Conservation (phyloP, 2,888 invertebrate genomes). For the Petrolisthes manimaculis region DNA sequence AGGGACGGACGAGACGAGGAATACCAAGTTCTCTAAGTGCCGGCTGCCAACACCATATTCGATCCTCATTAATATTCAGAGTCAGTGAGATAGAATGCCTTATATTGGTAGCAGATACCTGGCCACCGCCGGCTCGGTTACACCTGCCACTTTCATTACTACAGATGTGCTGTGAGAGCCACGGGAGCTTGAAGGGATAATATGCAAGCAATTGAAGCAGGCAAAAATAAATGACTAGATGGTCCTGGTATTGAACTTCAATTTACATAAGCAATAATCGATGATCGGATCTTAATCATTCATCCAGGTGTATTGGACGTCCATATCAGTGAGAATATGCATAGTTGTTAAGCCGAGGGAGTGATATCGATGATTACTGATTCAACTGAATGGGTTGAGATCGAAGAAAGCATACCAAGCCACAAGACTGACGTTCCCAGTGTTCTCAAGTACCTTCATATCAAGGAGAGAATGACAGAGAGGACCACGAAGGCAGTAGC, state of each 20-base stretch:
- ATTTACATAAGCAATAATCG: too few species aligned
- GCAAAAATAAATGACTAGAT: too few species aligned
- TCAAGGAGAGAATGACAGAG: neutral
- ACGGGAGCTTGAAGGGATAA: neutral
- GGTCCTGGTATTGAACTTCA: too few species aligned
- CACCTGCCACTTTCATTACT: neutral
- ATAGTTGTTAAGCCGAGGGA: too few species aligned
- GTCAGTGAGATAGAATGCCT: constrained; percentile 41
- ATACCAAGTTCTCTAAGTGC: neutral
- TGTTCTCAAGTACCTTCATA: neutral
- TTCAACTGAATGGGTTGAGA: too few species aligned
- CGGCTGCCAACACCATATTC: constrained; percentile 35
- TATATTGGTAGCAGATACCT: constrained; percentile 4
- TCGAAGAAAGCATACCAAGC: too few species aligned
- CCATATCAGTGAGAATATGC: too few species aligned
- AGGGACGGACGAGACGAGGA: neutral
- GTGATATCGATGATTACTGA: too few species aligned
- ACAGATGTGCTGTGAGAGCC: neutral
- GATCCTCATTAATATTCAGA: constrained; percentile 47
- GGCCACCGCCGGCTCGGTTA: neutral
- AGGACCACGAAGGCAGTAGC: neutral
- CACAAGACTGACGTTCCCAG: too few species aligned
- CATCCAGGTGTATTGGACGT: too few species aligned
- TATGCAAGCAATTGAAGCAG: neutral
- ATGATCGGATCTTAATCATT: too few species aligned